Evolutionary conservation across 2,113 vertebrate species (phyloP).

Genomic region (Leptodactylus fuscus): DNA sequence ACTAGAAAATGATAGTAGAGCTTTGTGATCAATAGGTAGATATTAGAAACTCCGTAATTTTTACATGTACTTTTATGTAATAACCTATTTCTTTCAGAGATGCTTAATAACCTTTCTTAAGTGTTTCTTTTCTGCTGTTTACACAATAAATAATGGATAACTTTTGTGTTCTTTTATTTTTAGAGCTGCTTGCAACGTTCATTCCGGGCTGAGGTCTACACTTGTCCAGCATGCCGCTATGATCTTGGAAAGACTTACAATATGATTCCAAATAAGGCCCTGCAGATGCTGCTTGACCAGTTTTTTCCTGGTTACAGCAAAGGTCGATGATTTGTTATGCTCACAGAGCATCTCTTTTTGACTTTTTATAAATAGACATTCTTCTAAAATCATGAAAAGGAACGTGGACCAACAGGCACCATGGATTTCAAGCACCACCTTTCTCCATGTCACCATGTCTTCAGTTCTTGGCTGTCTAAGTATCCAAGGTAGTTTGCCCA

Average conservation of each 20-base stretch:
- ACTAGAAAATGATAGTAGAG: no score
- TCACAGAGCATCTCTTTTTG: conserved; percentile 63
- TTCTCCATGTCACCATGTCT: conserved; percentile 70
- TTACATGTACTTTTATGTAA: no score
- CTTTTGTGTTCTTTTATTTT: conserved; percentile 65
- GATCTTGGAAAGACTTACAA: conserved; percentile 93
- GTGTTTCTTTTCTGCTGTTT: not conserved
- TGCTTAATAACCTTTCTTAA: no score
- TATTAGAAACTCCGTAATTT: no score
- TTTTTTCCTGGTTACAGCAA: conserved; percentile 99
- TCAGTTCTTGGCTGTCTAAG: conserved; percentile 75
- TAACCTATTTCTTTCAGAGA: no score
- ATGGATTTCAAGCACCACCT: conserved; percentile 72
- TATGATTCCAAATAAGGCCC: conserved; percentile 92
- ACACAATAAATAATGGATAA: not conserved
- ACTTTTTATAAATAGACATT: conserved; percentile 68
- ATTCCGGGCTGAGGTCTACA: conserved; percentile 94
- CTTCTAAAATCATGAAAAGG: conserved; percentile 53
- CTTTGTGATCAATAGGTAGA: no score
- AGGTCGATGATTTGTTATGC: conserved; percentile 87
- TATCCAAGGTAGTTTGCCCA: conserved; percentile 77
- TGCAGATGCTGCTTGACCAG: conserved; percentile 94
- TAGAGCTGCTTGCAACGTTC: conserved; percentile 96
- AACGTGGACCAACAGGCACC: conserved; percentile 73
- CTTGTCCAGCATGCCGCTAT: conserved; percentile 93